These are phyloP conservation scores for Marisa cornuarietis DNA, from an alignment of 1,140 invertebrate species.

Conservation along the genomic window DNA sequence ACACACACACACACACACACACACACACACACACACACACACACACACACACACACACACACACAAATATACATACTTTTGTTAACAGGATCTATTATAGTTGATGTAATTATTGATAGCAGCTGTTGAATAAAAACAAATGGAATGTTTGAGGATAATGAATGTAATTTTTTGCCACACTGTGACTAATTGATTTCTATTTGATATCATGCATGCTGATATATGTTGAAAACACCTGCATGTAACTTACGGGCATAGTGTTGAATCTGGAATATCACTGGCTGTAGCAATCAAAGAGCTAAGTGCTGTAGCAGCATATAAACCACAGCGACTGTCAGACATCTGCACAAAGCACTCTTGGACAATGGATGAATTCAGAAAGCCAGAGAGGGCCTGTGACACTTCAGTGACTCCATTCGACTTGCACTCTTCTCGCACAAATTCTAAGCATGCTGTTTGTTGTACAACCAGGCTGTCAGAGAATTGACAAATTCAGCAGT, in stretches of 20 bases:
- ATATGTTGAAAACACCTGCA: neutral
- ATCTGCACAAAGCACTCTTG: constrained; percentile 1
- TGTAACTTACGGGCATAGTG: constrained; percentile 13
- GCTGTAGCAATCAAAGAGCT: neutral
- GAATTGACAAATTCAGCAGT: too few species aligned
- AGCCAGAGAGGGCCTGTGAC: constrained; percentile 1
- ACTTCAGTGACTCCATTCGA: neutral
- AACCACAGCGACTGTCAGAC: constrained; percentile 18
- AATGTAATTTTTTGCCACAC: too few species aligned
- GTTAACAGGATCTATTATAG: too few species aligned
- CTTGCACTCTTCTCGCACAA: neutral
- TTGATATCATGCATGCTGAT: too few species aligned
- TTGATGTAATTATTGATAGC: too few species aligned
- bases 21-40: neutral
- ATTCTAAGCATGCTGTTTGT: neutral
- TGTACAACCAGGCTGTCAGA: constrained; percentile 1
- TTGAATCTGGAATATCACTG: too few species aligned
- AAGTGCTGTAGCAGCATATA: constrained; percentile 10
- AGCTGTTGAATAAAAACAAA: too few species aligned
- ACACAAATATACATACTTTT: neutral
- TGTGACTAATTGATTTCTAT: too few species aligned
- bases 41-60: constrained; percentile 12
- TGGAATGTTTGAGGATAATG: too few species aligned
- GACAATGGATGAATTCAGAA: neutral
- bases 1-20: neutral